Conservation (phyloP, 2,113 vertebrate species). For the Labeo rohita region DNA sequence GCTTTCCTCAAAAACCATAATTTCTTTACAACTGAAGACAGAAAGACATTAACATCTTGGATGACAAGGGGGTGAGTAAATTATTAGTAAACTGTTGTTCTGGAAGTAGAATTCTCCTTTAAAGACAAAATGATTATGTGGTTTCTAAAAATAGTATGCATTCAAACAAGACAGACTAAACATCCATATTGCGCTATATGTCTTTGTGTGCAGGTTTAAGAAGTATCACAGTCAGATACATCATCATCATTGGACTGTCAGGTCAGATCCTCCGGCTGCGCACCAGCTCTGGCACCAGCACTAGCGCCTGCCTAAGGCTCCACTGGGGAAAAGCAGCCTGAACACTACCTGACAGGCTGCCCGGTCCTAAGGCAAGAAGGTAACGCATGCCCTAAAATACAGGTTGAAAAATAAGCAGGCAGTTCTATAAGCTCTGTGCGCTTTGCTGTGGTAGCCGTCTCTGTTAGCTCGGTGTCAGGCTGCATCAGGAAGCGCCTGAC, state of each 20-base stretch:
- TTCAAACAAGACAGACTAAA: background rate
- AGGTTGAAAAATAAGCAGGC: background rate
- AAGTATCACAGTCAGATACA: background rate
- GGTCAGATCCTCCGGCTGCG: constrained; percentile 15
- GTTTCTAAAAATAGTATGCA: no score
- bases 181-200: background rate
- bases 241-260: constrained; percentile 2
- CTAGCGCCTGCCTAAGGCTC: background rate
- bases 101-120: no score
- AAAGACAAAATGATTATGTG: no score
- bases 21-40: no score
- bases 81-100: no score
- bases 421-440: background rate
- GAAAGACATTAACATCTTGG: no score
- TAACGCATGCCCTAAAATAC: background rate
- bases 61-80: no score
- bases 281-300: background rate
- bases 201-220: background rate
- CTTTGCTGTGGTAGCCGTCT: background rate
- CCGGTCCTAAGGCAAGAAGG: background rate
- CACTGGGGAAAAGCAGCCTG: background rate
- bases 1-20: no score
- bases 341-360: constrained; percentile 9
- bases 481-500: background rate
- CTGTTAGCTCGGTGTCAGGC: background rate